Evolutionary conservation across 2,797 vertebrate species (phyloP), one percentile per base, ranked within the genome.

Genomic region (Fratercula arctica): DNA sequence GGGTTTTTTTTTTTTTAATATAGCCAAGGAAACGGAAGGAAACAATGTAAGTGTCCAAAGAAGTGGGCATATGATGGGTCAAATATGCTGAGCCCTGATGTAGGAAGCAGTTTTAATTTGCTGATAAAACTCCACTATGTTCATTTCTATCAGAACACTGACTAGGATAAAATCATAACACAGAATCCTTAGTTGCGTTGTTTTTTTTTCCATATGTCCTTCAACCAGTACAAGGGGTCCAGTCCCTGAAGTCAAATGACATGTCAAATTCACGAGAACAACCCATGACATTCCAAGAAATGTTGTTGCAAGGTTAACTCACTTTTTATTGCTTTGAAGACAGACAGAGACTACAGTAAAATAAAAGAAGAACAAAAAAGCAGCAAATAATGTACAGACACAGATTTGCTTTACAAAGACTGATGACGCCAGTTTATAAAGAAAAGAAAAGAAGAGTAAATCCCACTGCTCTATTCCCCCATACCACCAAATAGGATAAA

Each of bases 401-500:
- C 63, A 74, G 19, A 77, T 72, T 59, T 88, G 16, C 72, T 97
- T 91, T 88, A 85, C 41, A 83, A 80, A 84, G 64, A 87, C 43
- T 48, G 63, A 51, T 67, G 39, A 16, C 6, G 10, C 35, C 39
- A 41, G 31, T 91, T 53, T n/a, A 51, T 60, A 28, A 10, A 6
- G 18, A 23, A 15, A 16, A 20, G 51, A 46, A 17, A 43, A n/a
- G 9, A 10, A 26, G 7, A 56, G 4, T 39, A 72, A 87, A 73
- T 92, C 46, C 60, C 14, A 39, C 18, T 76, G 53, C 56, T 78
- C 25, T 86, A 43, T 18, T 89, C 53, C 33, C 10, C 21, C 17
- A 43, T n/a, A 33, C 10, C 54, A 84, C 54, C 23, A 56, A 95
- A 54, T 5, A 50, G 19, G 28, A 70, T 75, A 85, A 94, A 67